A percentile compares a stretch with the other conserved stretches of the same genome.
phyloP scores from a whole-genome alignment of 2,888 invertebrate species.

The Drosophila vallismaia region DNA sequence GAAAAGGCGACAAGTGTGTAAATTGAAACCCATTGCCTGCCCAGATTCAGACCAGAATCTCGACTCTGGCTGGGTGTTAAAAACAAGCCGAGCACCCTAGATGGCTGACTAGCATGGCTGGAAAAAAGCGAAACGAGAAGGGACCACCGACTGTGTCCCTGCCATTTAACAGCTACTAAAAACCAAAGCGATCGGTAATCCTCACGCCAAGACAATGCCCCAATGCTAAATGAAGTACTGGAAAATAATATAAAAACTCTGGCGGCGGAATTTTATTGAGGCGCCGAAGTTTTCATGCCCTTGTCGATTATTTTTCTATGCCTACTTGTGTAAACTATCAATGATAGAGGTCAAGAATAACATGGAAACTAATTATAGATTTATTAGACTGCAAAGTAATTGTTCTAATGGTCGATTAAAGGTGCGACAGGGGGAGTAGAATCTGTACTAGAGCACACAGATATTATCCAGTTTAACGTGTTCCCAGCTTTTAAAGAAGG shows the following conservation, averaged over 20 bases:
- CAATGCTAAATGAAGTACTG: constrained; percentile 40
- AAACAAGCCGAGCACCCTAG: constrained; percentile 69
- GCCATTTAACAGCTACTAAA: constrained; percentile 79
- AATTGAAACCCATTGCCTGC: constrained; percentile 74
- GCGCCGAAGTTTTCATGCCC: constrained; percentile 66
- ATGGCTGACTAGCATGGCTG: constrained; percentile 22
- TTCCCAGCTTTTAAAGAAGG: constrained; percentile 13
- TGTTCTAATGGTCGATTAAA: constrained; percentile 19
- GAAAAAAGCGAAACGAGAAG: not conserved
- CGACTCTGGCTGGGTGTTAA: constrained; percentile 70
- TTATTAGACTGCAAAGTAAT: constrained; percentile 29
- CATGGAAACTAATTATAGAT: constrained; percentile 27
- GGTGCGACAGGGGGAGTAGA: not conserved
- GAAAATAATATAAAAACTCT: constrained; percentile 41
- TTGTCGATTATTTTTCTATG: constrained; percentile 42
- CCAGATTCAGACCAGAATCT: constrained; percentile 20
- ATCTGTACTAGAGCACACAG: not conserved
- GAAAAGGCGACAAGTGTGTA: constrained; percentile 72
- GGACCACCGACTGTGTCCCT: constrained; percentile 73
- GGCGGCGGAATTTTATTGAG: constrained; percentile 29
- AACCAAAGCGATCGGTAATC: constrained; percentile 57
- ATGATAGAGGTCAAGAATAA: constrained; percentile 50
- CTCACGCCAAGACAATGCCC: constrained; percentile 32
- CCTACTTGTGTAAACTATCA: constrained; percentile 44
- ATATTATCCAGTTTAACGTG: constrained; percentile 1